Evolutionary conservation across 1,140 invertebrate species (phyloP).

Genomic region (Zaprionus capensis): DNA sequence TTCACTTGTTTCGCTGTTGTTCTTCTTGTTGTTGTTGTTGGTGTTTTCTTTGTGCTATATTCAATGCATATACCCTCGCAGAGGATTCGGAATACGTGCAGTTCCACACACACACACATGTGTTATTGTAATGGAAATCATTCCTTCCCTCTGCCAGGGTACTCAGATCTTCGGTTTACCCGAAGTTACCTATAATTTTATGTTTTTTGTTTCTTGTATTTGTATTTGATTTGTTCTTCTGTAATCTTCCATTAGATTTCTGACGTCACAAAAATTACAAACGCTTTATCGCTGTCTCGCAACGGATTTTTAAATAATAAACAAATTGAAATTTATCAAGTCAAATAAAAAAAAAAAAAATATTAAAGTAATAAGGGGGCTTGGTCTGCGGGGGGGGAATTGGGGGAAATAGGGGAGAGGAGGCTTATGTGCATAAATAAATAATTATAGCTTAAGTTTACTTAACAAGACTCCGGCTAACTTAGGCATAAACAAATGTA

Average conservation of each 20-base stretch:
- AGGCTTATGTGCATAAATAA: constrained; percentile 46
- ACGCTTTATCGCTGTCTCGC: constrained; percentile 66
- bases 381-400: neutral
- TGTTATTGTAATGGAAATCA: too few species aligned
- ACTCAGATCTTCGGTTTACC: neutral
- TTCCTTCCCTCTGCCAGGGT: neutral
- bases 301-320: constrained; percentile 78
- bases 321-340: constrained; percentile 23
- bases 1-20: constrained; percentile 11
- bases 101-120: too few species aligned
- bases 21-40: neutral
- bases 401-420: neutral
- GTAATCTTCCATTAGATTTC: constrained; percentile 64
- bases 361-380: neutral
- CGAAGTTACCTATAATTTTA: constrained; percentile 24
- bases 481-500: constrained; percentile 42
- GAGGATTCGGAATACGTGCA: neutral
- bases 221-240: constrained; percentile 38
- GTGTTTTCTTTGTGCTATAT: constrained; percentile 15
- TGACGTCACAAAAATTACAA: constrained; percentile 81
- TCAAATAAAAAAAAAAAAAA: constrained; percentile 27
- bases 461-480: constrained; percentile 44
- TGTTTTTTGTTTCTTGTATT: constrained; percentile 17
- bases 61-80: neutral
- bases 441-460: constrained; percentile 45